Base-by-base conservation (phyloP, 2,888 invertebrate genomes). In the Auanema sp. region DNA sequence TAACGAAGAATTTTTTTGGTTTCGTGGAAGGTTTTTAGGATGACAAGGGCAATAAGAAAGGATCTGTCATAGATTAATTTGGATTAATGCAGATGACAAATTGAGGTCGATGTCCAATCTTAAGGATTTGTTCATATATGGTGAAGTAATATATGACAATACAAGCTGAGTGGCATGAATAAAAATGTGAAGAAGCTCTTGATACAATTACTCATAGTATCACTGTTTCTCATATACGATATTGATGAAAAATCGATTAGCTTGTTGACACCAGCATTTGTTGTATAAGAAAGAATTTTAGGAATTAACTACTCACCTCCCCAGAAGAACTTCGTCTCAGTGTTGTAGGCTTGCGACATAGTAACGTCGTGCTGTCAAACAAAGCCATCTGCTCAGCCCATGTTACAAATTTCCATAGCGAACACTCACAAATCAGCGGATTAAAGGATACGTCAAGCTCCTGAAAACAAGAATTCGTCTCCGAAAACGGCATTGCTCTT, bases 401-500 rank as follows among this genome's bases (percentile, higher is more conserved):
- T 10, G 59, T 56, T 8, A 73, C 70, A 23, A 70, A 73, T 40
- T 66, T 62, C 70, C 71, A 73, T 1, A 80, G 65, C 12, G 75
- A 68, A 56, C 81, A 81, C 53, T 79, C 78, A 63, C 81, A 81
- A 33, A 71, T 60, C 60, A 79, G 69, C 21, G 79, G 75, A 55
- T 81, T 81, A 60, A 65, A 68, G n/a, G 74, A 64, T n/a, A 81
- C 64, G 51, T 79, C 75, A 41, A 81, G 65, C 55, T 78, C 75
- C 68, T 73, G 64, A 14, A 80, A 69, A 47, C 56, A 67, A 18
- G 33, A 33, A 33, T 33, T 33, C 33, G 8, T 33, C 50, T 50
- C 16, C 1, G 11, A 16, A n/a, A 23, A 21, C 16, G 50, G 16
- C n/a, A 16, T 2, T 16, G 11, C 12, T 50, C 16, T n/a, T 50